These are phyloP conservation scores for Oreochromis grahami DNA, from an alignment of 2,797 vertebrate species.

Conservation along the genomic window DNA sequence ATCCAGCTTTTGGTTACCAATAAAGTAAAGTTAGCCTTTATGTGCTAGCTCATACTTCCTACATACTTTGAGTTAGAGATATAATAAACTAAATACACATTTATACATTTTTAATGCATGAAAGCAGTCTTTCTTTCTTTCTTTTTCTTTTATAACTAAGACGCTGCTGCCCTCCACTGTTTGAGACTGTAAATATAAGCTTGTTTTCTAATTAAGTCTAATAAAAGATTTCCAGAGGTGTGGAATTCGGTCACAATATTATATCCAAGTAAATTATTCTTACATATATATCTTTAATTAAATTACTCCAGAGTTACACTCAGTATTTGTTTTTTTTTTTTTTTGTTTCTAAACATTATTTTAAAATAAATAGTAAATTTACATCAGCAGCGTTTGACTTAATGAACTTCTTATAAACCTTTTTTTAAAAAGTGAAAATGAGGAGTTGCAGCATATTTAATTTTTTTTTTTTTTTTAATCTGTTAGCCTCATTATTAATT, in stretches of 20 bases:
- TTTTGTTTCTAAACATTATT: background rate
- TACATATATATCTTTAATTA: background rate
- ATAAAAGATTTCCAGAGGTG: background rate
- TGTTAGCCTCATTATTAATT: background rate
- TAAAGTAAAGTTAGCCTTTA: background rate
- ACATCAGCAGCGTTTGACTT: background rate
- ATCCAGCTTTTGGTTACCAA: background rate
- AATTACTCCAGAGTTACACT: background rate
- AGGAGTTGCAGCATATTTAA: background rate
- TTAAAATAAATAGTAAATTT: background rate
- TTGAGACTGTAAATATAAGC: background rate
- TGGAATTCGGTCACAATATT: background rate
- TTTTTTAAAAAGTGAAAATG: background rate
- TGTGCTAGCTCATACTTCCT: background rate
- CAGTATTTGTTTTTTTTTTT: accelerated
- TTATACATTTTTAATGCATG: background rate
- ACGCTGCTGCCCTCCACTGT: constrained; percentile 48
- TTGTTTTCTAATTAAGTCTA: background rate
- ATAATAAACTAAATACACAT: background rate
- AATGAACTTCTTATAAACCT: background rate
- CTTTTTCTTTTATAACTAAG: background rate
- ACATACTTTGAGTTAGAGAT: background rate
- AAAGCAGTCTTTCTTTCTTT: background rate
- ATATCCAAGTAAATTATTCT: background rate
- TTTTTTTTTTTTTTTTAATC: background rate